Evolutionary conservation across 2,113 vertebrate genomes (phyloP), one percentile per base, ranked within the genome.

Genomic region (Clinocottus analis): DNA sequence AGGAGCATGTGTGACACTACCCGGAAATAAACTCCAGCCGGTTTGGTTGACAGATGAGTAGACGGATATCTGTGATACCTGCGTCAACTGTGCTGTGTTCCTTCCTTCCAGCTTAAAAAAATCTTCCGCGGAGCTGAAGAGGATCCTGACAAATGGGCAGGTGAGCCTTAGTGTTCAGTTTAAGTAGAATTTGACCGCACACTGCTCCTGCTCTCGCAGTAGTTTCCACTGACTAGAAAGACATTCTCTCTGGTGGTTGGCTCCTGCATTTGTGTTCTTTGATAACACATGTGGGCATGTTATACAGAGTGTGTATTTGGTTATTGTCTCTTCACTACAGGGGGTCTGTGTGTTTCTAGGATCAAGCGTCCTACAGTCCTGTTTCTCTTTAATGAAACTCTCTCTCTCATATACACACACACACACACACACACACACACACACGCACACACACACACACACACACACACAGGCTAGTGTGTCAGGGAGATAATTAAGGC

Each of bases 121-220:
- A 70, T 99, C 98, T 14, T 99, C 98, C 14, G 98, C 98, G 10
- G 98, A 99, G 89, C 93, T 99, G 55, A 99, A 97, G 93, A 99
- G 97, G 84, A 99, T 99, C 77, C 84, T 99, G 90, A 97, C 97
- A 35, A 99, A 97, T 67, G 98, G 97, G 74, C 97, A 99, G 96
- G 98, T 99, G 93, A 81, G 82, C 39, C 13, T 35, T 3, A 66
- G 21, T 79, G 70, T 77, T 68, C 6, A 21, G 49, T 72, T 70
- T 63, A 23, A 62, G 45, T 45, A 37, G 31, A 72, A 64, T 56
- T 47, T 17, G 21, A 55, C 45, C 5, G 9, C 33, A 60, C 62
- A 14, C 21, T 21, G 49, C 19, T 12, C 12, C 17, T 64, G 31
- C 31, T 41, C 17, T 74, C 43, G 49, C 56, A 65, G 69, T 96